phyloP scores from a whole-genome alignment of 2,113 vertebrate genomes.

The Daphoenositta chrysoptera region DNA sequence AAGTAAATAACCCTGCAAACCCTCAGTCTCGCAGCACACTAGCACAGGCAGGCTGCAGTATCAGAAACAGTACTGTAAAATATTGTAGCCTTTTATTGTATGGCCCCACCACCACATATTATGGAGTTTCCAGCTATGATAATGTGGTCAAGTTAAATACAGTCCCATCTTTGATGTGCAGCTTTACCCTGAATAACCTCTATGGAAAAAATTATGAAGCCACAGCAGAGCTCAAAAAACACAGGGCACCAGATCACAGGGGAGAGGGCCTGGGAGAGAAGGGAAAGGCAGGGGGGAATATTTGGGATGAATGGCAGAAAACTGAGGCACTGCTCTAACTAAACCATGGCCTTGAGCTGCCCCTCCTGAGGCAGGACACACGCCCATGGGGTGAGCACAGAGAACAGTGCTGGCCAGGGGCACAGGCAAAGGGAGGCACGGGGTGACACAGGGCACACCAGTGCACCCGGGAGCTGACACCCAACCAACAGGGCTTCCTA shows the following conservation, averaged over 20 bases:
- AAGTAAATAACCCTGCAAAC: neutral
- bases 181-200: slow-evolving; percentile 29
- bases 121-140: neutral
- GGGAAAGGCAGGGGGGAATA: neutral
- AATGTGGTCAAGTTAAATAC: neutral
- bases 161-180: neutral
- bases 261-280: neutral
- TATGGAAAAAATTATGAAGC: neutral
- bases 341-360: neutral
- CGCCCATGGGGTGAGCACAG: accelerated
- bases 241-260: neutral
- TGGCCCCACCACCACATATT: neutral
- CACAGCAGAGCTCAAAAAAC: neutral
- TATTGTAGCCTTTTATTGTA: neutral
- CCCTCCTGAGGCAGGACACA: neutral
- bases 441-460: accelerated
- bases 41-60: neutral
- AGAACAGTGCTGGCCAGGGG: neutral
- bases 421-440: accelerated
- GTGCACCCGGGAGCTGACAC: neutral
- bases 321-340: neutral
- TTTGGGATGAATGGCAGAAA: neutral
- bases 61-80: neutral
- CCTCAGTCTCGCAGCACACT: neutral
- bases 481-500: neutral